Conservation (phyloP, 2,888 invertebrate species). For the Cephus rjabovi region DNA sequence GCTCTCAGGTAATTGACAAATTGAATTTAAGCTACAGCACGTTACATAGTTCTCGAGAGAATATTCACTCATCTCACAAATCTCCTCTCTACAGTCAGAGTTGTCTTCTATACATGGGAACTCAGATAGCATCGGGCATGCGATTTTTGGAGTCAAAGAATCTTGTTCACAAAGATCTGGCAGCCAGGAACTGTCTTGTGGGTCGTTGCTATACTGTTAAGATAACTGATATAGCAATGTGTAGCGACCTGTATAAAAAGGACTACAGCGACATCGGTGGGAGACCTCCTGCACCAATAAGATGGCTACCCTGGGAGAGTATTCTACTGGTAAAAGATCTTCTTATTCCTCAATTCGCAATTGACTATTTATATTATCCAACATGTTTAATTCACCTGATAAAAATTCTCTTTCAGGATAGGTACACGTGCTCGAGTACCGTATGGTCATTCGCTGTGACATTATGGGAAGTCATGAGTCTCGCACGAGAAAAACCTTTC, state of each 20-base stretch:
- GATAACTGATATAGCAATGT: constrained; percentile 75
- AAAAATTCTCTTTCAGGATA: constrained; percentile 67
- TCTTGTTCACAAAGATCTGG: constrained; percentile 83
- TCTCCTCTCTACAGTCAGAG: constrained; percentile 69
- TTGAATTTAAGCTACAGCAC: background rate
- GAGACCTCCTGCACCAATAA: constrained; percentile 72
- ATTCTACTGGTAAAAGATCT: constrained; percentile 69
- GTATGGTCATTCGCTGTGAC: constrained; percentile 77
- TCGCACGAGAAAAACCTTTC: constrained; percentile 73
- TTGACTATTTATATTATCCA: background rate
- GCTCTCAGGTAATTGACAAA: constrained; percentile 56
- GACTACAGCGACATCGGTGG: constrained; percentile 75
- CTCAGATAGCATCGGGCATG: constrained; percentile 84
- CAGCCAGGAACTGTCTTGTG: constrained; percentile 76
- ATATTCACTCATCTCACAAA: background rate
- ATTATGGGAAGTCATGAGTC: constrained; percentile 74
- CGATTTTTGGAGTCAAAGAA: constrained; percentile 82
- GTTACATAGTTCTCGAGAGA: background rate
- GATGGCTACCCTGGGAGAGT: constrained; percentile 77
- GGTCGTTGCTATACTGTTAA: constrained; percentile 73
- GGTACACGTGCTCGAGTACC: constrained; percentile 73
- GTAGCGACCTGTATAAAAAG: constrained; percentile 73
- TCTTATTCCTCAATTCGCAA: background rate
- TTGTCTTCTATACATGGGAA: constrained; percentile 78
- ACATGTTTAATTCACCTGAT: background rate